phyloP scores from a whole-genome alignment of 1,140 invertebrate genomes.

The Drosophila arawakana region DNA sequence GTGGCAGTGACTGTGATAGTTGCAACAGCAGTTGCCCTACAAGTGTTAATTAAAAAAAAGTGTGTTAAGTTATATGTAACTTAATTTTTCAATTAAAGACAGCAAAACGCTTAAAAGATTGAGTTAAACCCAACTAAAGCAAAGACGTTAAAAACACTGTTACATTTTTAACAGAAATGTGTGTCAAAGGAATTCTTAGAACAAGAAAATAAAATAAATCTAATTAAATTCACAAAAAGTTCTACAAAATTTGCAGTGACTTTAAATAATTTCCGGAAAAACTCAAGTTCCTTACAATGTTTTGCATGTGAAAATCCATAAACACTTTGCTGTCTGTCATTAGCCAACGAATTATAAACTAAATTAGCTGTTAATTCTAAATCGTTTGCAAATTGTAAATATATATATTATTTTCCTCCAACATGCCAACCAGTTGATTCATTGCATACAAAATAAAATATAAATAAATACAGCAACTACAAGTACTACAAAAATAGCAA shows the following conservation, averaged over 20 bases:
- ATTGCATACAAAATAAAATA: constrained; percentile 13
- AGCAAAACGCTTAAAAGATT: background rate
- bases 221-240: too few relatives aligned
- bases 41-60: constrained; percentile 1
- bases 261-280: background rate
- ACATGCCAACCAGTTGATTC: constrained; percentile 27
- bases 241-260: too few relatives aligned
- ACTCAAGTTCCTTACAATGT: background rate
- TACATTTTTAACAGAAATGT: too few relatives aligned
- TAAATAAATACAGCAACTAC: constrained; percentile 13
- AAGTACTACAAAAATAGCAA: constrained; percentile 21
- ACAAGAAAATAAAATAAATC: too few relatives aligned
- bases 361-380: constrained; percentile 21
- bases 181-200: too few relatives aligned
- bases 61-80: background rate
- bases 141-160: background rate
- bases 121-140: background rate
- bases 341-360: constrained; percentile 4
- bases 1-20: constrained; percentile 1
- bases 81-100: background rate
- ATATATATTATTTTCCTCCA: constrained; percentile 13
- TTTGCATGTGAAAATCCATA: background rate
- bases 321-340: constrained; percentile 1
- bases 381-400: constrained; percentile 1
- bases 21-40: constrained; percentile 5